Evolutionary conservation across 2,888 invertebrate species (phyloP), one percentile per base, ranked within the genome.

Genomic region (Acrocyrtus sp.): DNA sequence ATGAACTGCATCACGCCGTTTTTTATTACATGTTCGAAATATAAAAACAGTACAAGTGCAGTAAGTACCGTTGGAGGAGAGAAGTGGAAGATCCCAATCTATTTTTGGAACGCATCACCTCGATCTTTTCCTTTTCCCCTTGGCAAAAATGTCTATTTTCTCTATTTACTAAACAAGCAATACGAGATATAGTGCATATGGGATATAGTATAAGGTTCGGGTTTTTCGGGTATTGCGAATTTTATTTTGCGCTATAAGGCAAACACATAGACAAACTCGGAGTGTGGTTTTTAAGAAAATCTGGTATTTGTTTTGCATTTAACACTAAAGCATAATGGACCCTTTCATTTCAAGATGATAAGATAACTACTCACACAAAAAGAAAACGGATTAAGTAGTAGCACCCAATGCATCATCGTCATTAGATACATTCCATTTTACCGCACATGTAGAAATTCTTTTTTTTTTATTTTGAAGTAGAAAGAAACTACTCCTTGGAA

Each of bases 31-130:
- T 43, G 3, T 17, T 43, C 3, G 12, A 15, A 43, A 43, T 6
- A 17, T 43, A 6, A 17, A 12, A 39, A 39, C 6, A 12, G 6
- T 10, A 12, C 39, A 39, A 10, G 39, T 10, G 12, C 39, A 39
- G 39, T 10, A 39, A 39, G 12, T 39, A 12, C 22, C 26, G 26
- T 26, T 51, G 51, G 21, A 17, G 6, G 19, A 51, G 51, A 21
- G 15, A 51, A 26, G 51, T 22, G 26, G 51, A 51, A 69, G 61
- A 69, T 69, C 21, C 24, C 26, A 63, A 70, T 70, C 70, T 70
- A 70, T 70, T 70, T 70, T 70, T 62, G 70, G 70, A 70, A 70
- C 70, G 10, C 56, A 53, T 70, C 70, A 69, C 69, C 69, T 69
- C 69, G 62, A 54, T 69, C 69, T 60, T 54, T 34, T 45, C 39